These are phyloP conservation scores for Crax fasciolata DNA, from an alignment of 2,797 vertebrate species.

Conservation along the genomic window DNA sequence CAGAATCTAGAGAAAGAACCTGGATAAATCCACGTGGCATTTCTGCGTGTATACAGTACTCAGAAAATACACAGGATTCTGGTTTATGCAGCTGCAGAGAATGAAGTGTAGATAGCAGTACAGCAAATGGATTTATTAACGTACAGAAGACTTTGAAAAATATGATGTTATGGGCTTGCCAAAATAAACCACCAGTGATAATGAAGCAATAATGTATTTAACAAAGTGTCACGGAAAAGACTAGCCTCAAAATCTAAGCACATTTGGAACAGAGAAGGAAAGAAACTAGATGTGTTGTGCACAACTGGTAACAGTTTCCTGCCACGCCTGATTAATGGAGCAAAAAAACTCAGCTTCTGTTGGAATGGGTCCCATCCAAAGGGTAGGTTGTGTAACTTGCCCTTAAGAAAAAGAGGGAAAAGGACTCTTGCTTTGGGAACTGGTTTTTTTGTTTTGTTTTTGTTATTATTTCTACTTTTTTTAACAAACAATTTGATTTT, in stretches of 20 bases:
- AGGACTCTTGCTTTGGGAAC: background rate
- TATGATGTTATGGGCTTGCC: slow-evolving; percentile 11
- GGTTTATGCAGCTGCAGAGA: background rate
- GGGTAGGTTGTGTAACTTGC: slow-evolving; percentile 36
- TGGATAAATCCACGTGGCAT: background rate
- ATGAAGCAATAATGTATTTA: slow-evolving; percentile 54
- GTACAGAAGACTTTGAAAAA: slow-evolving; percentile 37
- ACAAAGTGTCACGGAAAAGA: slow-evolving; percentile 26
- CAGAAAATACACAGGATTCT: background rate
- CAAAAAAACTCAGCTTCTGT: slow-evolving; percentile 16
- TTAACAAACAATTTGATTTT: background rate
- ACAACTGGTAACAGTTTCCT: slow-evolving; percentile 59
- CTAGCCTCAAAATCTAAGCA: slow-evolving; percentile 30
- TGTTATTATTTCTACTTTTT: background rate
- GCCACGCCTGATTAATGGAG: slow-evolving; percentile 49
- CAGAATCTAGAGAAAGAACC: background rate
- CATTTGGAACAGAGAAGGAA: slow-evolving; percentile 29
- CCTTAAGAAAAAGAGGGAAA: background rate
- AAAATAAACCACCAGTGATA: slow-evolving; percentile 19
- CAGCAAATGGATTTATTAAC: background rate
- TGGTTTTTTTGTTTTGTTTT: background rate
- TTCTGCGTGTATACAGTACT: background rate
- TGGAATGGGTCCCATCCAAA: slow-evolving; percentile 38
- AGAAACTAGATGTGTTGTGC: slow-evolving; percentile 25
- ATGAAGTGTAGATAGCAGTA: background rate